These are phyloP conservation scores for Pseudococcus viburni DNA, from an alignment of 2,888 invertebrate genomes.

Conservation along the genomic window DNA sequence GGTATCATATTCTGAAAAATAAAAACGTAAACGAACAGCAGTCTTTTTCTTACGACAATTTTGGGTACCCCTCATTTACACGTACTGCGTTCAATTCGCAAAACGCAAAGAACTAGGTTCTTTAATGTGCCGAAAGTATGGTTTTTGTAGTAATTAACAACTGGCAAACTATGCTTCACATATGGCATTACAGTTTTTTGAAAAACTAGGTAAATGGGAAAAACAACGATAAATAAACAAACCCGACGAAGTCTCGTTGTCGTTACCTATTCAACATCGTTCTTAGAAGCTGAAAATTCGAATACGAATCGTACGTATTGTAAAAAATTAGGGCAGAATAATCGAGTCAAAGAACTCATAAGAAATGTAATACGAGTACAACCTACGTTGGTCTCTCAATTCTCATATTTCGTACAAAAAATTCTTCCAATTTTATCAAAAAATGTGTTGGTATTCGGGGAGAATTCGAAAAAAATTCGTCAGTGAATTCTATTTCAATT, in stretches of 20 bases:
- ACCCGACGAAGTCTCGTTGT: background rate
- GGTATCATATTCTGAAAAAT: background rate
- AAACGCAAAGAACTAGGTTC: slow-evolving; percentile 9
- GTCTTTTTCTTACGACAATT: background rate
- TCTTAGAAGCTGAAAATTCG: background rate
- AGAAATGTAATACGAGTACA: background rate
- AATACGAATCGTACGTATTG: background rate
- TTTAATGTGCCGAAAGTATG: slow-evolving; percentile 46
- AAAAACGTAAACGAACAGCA: background rate
- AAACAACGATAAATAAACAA: slow-evolving; percentile 48
- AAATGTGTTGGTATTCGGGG: no score
- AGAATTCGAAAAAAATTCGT: no score
- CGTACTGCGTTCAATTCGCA: slow-evolving; percentile 15
- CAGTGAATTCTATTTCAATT: no score
- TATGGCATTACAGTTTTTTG: slow-evolving; percentile 36
- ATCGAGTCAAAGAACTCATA: background rate
- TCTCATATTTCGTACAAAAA: no score
- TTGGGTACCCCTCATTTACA: slow-evolving; percentile 33
- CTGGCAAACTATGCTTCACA: slow-evolving; percentile 37
- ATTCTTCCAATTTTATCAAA: no score
- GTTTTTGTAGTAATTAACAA: slow-evolving; percentile 46
- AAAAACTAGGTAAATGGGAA: slow-evolving; percentile 48
- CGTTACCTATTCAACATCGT: background rate
- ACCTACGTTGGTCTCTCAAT: background rate
- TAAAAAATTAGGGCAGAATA: background rate